Conservation (phyloP, 2,888 invertebrate species). For the Dioctria rufipes region DNA sequence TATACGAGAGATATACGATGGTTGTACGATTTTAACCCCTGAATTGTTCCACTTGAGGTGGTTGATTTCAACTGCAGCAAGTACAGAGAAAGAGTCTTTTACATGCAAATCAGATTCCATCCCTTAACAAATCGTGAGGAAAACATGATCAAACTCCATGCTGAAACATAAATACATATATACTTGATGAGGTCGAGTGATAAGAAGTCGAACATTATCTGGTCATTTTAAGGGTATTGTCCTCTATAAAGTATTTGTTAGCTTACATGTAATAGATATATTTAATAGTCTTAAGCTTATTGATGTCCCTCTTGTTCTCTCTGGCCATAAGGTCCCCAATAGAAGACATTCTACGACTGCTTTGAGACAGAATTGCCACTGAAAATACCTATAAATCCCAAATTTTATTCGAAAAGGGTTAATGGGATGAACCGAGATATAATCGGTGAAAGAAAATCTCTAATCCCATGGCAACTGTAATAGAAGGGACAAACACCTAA, state of each 20-base stretch:
- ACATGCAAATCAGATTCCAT: neutral
- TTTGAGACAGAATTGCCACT: neutral
- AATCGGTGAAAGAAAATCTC: neutral
- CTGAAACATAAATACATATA: too few relatives aligned
- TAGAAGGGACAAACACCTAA: neutral
- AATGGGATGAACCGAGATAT: neutral
- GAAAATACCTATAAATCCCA: neutral
- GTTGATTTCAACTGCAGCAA: neutral
- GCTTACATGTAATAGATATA: too few relatives aligned
- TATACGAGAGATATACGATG: neutral
- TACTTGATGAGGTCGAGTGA: neutral
- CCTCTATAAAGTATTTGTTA: constrained; percentile 2
- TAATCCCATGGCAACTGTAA: neutral
- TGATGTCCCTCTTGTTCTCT: too few relatives aligned
- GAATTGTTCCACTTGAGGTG: neutral
- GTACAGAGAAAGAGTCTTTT: neutral
- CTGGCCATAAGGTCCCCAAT: neutral
- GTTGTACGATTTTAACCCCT: neutral
- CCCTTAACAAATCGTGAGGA: too few relatives aligned
- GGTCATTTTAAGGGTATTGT: constrained; percentile 27
- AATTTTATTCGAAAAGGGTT: neutral
- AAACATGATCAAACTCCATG: too few relatives aligned
- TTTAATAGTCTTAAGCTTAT: too few relatives aligned
- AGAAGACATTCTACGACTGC: neutral
- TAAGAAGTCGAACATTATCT: neutral